phyloP scores from a whole-genome alignment of 2,797 vertebrate species.

The Artibeus lituratus region DNA sequence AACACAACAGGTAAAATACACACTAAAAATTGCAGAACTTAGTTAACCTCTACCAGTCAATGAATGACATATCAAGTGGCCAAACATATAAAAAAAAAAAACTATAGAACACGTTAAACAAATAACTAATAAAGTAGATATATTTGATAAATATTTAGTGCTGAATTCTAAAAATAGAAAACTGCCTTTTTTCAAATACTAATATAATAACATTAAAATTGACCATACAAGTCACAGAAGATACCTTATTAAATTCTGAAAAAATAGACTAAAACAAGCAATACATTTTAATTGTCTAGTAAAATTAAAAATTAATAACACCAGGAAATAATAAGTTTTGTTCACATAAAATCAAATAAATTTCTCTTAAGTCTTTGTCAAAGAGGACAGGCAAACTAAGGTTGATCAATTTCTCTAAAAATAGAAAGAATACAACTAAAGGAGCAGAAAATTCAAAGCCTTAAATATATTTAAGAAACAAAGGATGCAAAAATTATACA shows the following conservation, averaged over 20 bases:
- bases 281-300: background rate
- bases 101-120: background rate
- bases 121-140: background rate
- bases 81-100: background rate
- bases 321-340: background rate
- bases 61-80: background rate
- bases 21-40: background rate
- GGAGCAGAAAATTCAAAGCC: background rate
- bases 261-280: background rate
- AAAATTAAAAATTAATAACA: background rate
- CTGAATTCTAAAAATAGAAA: background rate
- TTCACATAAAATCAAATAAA: background rate
- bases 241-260: slow-evolving; percentile 7
- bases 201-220: background rate
- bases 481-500: background rate
- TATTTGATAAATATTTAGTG: background rate
- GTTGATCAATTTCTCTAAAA: background rate
- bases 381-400: background rate
- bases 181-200: background rate
- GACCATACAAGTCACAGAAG: background rate
- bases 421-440: background rate
- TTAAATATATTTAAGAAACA: background rate
- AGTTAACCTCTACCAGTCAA: background rate
- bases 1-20: background rate
- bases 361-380: background rate